Conservation (phyloP, 2,888 invertebrate species). For the Xiphydria camelus region DNA sequence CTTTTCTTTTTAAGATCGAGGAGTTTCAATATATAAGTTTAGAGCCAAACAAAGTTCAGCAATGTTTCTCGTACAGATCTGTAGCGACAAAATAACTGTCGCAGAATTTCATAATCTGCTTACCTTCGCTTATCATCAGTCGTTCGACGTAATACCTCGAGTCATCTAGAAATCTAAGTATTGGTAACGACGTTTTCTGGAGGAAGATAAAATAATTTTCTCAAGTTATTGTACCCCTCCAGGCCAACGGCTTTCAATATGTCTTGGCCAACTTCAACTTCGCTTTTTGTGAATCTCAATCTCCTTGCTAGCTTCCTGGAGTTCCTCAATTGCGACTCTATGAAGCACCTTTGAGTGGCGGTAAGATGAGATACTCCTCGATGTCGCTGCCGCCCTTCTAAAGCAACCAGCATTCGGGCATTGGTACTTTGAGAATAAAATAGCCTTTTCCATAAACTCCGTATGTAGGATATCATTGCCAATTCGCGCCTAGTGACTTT, state of each 20-base stretch:
- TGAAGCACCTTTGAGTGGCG: slow-evolving; percentile 10
- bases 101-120: too few species aligned
- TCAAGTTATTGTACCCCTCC: slow-evolving; percentile 14
- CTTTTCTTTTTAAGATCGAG: too few species aligned
- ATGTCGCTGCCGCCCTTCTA: slow-evolving; percentile 4
- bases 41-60: too few species aligned
- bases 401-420: neutral
- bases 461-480: slow-evolving; percentile 13
- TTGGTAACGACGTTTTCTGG: neutral
- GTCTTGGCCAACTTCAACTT: slow-evolving; percentile 8
- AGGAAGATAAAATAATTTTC: slow-evolving; percentile 13
- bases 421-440: slow-evolving; percentile 1
- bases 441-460: slow-evolving; percentile 9
- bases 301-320: slow-evolving; percentile 1
- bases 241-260: slow-evolving; percentile 9
- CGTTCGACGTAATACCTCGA: too few species aligned
- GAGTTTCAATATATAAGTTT: slow-evolving; percentile 23
- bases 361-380: slow-evolving; percentile 4
- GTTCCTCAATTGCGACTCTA: slow-evolving; percentile 11
- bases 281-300: slow-evolving; percentile 9
- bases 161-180: too few species aligned
- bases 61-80: too few species aligned
- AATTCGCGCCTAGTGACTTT: slow-evolving; percentile 6
- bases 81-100: too few species aligned
- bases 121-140: too few species aligned